Evolutionary conservation across 1,140 invertebrate species (phyloP).

Genomic region (Atta cephalotes): DNA sequence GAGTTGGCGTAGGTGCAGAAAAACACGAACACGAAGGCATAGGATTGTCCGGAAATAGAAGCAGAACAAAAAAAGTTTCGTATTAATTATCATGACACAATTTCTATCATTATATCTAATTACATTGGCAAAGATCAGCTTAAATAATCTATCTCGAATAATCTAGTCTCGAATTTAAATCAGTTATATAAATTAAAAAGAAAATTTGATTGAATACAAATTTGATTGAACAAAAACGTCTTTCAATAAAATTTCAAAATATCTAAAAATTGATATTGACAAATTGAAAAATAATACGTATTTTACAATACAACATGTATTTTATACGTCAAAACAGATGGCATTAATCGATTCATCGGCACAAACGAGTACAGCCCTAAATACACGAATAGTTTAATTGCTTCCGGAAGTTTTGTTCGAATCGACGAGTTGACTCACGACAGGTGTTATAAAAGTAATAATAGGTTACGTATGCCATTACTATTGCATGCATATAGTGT

Average conservation of each 20-base stretch:
- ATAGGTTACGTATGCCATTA: constrained; percentile 49
- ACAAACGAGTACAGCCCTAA: neutral
- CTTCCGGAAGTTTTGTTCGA: constrained; percentile 76
- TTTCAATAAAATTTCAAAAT: neutral
- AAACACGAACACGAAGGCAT: constrained; percentile 30
- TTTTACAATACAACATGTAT: neutral
- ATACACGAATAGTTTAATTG: constrained; percentile 62
- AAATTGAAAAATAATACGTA: neutral
- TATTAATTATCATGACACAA: neutral
- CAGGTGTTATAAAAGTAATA: constrained; percentile 80
- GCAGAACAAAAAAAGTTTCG: neutral
- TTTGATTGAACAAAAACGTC: too few relatives aligned
- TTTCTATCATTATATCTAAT: neutral
- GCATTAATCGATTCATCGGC: constrained; percentile 22
- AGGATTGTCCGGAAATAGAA: constrained; percentile 3
- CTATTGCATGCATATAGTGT: neutral
- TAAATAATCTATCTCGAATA: neutral
- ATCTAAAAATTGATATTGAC: neutral
- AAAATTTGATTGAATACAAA: too few relatives aligned
- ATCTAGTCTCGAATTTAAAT: neutral
- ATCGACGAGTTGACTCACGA: constrained; percentile 74
- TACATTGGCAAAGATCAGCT: neutral
- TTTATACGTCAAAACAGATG: neutral
- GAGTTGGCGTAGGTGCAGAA: constrained; percentile 2
- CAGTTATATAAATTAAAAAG: neutral